phyloP scores from a whole-genome alignment of 2,888 invertebrate genomes.

The Sthenelais limicola region DNA sequence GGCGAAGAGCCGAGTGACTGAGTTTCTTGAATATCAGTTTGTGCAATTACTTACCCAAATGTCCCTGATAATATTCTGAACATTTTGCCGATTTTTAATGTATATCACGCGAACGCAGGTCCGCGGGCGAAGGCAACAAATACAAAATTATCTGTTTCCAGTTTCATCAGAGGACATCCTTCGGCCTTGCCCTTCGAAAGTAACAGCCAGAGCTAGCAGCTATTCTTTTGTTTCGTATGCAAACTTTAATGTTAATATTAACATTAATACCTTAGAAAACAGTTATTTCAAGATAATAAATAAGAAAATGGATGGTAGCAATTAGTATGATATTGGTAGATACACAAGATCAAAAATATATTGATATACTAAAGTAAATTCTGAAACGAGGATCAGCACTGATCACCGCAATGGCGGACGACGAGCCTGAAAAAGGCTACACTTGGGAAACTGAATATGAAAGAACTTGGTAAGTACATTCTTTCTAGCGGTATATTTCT shows the following conservation, averaged over 20 bases:
- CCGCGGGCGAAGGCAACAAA: neutral
- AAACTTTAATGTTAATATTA: neutral
- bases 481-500: too few species aligned
- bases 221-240: slow-evolving; percentile 17
- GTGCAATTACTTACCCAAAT: slow-evolving; percentile 38
- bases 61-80: slow-evolving; percentile 37
- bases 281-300: neutral
- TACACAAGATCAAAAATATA: neutral
- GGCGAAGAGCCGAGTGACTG: neutral
- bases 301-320: neutral
- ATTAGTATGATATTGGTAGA: too few species aligned
- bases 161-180: slow-evolving; percentile 22
- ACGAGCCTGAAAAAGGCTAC: slow-evolving; percentile 70
- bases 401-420: slow-evolving; percentile 61
- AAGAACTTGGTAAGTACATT: slow-evolving; percentile 70
- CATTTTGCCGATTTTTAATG: slow-evolving; percentile 12
- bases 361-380: neutral
- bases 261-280: neutral
- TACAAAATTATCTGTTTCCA: neutral
- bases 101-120: neutral
- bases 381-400: neutral
- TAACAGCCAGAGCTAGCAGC: neutral
- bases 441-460: slow-evolving; percentile 75
- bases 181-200: slow-evolving; percentile 18
- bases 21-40: neutral